These are phyloP conservation scores for Bombus difficillimus DNA, from an alignment of 1,140 invertebrate species.

Conservation along the genomic window DNA sequence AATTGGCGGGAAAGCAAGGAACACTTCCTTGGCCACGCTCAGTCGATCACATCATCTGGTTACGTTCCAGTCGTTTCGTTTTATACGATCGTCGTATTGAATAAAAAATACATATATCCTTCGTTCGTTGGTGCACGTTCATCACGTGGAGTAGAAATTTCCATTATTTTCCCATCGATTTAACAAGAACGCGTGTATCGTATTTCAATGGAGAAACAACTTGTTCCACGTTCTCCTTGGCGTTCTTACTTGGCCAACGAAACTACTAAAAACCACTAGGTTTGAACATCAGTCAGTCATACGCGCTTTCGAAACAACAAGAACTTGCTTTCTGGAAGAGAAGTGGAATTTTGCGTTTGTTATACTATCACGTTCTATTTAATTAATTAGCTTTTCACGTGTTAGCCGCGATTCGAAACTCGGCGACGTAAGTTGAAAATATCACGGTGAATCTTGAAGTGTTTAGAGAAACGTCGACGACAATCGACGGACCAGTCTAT, in stretches of 20 bases:
- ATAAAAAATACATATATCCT: constrained; percentile 9
- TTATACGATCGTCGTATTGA: not conserved
- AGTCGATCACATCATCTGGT: not conserved
- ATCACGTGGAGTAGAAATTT: not conserved
- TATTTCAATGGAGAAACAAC: not conserved
- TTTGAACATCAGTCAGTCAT: constrained; percentile 1
- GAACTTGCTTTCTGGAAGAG: constrained; percentile 27
- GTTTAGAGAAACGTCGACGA: constrained; percentile 43
- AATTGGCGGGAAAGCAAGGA: constrained; percentile 19
- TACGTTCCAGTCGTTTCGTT: not conserved
- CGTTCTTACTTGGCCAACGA: not conserved
- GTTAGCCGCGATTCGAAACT: not conserved
- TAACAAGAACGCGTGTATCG: not conserved
- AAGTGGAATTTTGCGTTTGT: not conserved
- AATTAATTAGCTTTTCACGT: not conserved
- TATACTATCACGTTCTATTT: not conserved
- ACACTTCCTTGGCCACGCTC: not conserved
- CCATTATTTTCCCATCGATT: constrained; percentile 15
- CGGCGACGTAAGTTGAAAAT: constrained; percentile 21
- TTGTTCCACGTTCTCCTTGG: not conserved
- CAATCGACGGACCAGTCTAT: constrained; percentile 62
- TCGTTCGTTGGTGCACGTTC: not conserved
- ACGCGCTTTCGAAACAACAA: not conserved
- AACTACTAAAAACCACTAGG: not conserved
- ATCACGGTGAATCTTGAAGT: constrained; percentile 8